phyloP scores from a whole-genome alignment of 2,113 vertebrate genomes.

The Nycticryphes semicollaris region DNA sequence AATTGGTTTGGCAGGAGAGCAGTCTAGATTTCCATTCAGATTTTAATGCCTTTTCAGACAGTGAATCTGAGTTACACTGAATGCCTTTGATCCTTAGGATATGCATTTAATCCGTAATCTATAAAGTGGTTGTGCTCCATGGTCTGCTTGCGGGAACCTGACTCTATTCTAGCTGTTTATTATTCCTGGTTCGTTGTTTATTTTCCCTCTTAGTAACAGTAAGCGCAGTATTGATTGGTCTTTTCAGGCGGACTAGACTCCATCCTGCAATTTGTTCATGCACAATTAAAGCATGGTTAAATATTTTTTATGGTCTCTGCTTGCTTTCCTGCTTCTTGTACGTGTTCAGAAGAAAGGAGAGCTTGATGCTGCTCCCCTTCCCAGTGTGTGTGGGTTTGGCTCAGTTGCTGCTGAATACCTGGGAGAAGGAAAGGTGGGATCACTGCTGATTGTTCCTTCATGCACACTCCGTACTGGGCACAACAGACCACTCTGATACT shows the following conservation, averaged over 20 bases:
- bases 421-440: neutral
- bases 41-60: neutral
- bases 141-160: neutral
- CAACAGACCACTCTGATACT: neutral
- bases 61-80: neutral
- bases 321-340: neutral
- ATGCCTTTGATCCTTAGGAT: neutral
- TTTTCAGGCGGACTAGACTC: neutral
- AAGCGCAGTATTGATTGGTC: neutral
- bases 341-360: neutral
- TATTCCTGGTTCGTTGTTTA: neutral
- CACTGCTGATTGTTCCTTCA: neutral
- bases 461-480: neutral
- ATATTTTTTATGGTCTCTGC: neutral
- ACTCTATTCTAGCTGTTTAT: neutral
- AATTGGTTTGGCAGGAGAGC: neutral
- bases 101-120: neutral
- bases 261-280: neutral
- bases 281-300: neutral
- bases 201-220: neutral
- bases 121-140: neutral
- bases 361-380: neutral
- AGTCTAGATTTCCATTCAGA: neutral
- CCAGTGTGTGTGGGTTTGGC: neutral
- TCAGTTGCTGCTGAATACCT: neutral